Evolutionary conservation across 2,797 vertebrate species (phyloP).

Genomic region (Lepus oiostolus): DNA sequence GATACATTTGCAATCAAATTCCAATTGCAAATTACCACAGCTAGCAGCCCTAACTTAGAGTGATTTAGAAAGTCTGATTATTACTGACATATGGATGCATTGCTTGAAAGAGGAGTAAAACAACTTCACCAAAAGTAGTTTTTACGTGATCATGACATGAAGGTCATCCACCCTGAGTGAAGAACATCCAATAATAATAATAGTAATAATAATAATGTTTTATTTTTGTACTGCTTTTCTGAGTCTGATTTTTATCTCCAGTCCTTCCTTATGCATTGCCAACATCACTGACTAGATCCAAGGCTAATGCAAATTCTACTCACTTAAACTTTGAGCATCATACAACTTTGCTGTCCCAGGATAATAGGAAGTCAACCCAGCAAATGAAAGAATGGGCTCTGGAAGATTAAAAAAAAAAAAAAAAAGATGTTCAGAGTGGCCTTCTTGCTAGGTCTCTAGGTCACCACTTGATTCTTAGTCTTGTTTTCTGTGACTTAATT

Average conservation of each 20-base stretch:
- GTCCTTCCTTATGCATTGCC: not conserved
- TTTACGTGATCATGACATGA: not conserved
- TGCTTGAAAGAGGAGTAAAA: slow-evolving; percentile 22
- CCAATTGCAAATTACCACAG: slow-evolving; percentile 62
- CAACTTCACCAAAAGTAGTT: not conserved
- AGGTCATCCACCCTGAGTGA: not conserved
- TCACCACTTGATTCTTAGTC: not conserved
- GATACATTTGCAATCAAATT: slow-evolving; percentile 5
- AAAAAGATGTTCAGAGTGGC: not conserved
- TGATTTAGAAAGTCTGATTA: not conserved
- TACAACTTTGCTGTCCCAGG: not conserved
- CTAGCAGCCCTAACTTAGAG: not conserved
- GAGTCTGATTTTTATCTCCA: not conserved
- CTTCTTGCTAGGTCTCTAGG: not conserved
- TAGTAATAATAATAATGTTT: not conserved
- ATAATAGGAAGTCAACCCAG: not conserved
- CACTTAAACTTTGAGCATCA: not conserved
- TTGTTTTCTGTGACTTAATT: not conserved
- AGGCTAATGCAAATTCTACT: slow-evolving; percentile 13
- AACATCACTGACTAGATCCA: slow-evolving; percentile 12
- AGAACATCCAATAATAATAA: not conserved
- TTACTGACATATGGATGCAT: not conserved
- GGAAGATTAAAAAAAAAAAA: too few species aligned
- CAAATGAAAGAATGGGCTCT: not conserved
- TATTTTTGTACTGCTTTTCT: not conserved